Evolutionary conservation across 2,888 invertebrate genomes (phyloP), one percentile per base, ranked within the genome.

Genomic region (Strigamia maritima): DNA sequence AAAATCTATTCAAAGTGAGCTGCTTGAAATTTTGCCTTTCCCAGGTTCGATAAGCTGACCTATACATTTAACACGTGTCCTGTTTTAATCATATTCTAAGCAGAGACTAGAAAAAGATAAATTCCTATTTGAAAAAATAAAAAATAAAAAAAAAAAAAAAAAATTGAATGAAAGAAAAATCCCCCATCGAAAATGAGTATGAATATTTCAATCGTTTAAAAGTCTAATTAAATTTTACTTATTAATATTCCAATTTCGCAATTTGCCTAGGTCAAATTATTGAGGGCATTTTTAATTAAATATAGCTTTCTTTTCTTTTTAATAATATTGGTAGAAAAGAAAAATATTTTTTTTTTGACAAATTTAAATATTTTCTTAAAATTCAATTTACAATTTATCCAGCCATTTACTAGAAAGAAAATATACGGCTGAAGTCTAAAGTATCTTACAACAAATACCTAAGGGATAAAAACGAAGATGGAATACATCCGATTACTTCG

Each of bases 401-500:
- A 54, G n/a, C 54, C 28, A 70, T 70, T 70, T 70, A 70, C 70
- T 70, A 26, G 14, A 14, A 28, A 60, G 60, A 60, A 60, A 60
- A 60, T 60, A 44, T 22, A 60, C 3, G n/a, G n/a, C 65, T 65
- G 26, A 65, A 65, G 65, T 65, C 70, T 28, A 70, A 28, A 26
- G 70, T 70, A 70, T 26, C 70, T 70, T 28, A 28, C 70, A 70
- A 70, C 70, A 70, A 28, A 70, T 70, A 70, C 70, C 70, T 24
- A 4, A 28, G 70, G 70, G 70, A 70, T 70, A 26, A 70, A 28
- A 28, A 28, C 70, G 26, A 70, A 70, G 28, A 70, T 70, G 70
- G 70, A 70, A 70, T 70, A 70, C 70, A 70, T 70, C 70, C 70
- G 70, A 70, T 70, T 70, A 70, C 70, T 70, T 70, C 70, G 8